Percentiles rank a stretch among this genome's conserved stretches.
Conservation (phyloP, 1,140 invertebrate species). For the Ditylenchus dipsaci region DNA sequence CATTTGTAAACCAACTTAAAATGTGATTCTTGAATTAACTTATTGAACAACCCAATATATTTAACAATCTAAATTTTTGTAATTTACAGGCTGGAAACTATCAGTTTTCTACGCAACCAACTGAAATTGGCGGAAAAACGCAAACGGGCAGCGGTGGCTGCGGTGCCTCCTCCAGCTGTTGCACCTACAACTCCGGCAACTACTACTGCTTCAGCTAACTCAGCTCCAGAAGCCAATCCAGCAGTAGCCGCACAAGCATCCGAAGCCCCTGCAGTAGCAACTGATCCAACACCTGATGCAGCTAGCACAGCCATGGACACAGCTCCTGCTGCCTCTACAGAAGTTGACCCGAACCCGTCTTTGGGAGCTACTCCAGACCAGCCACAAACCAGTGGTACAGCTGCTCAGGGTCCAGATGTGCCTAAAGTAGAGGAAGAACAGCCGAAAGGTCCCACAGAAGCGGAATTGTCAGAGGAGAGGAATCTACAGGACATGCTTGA, state of each 20-base stretch:
- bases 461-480: constrained; percentile 3
- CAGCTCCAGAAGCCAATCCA: not conserved
- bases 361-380: not conserved
- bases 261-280: not conserved
- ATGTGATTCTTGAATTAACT: too few species aligned
- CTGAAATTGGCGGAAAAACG: constrained; percentile 28
- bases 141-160: constrained; percentile 1
- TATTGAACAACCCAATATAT: too few species aligned
- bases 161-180: not conserved
- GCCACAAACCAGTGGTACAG: not conserved
- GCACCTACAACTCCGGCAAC: not conserved
- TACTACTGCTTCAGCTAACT: not conserved
- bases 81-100: constrained; percentile 26
- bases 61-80: too few species aligned
- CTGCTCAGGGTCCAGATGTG: not conserved
- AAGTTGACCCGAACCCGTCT: not conserved
- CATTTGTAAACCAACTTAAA: too few species aligned
- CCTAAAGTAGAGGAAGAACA: not conserved
- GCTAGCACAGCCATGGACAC: not conserved
- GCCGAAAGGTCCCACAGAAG: not conserved
- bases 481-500: constrained; percentile 19
- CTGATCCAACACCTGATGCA: not conserved
- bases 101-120: constrained; percentile 31
- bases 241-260: not conserved
- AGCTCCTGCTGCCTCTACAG: not conserved